These are phyloP conservation scores for Oreortyx pictus DNA, from an alignment of 2,797 vertebrate species.

Conservation along the genomic window DNA sequence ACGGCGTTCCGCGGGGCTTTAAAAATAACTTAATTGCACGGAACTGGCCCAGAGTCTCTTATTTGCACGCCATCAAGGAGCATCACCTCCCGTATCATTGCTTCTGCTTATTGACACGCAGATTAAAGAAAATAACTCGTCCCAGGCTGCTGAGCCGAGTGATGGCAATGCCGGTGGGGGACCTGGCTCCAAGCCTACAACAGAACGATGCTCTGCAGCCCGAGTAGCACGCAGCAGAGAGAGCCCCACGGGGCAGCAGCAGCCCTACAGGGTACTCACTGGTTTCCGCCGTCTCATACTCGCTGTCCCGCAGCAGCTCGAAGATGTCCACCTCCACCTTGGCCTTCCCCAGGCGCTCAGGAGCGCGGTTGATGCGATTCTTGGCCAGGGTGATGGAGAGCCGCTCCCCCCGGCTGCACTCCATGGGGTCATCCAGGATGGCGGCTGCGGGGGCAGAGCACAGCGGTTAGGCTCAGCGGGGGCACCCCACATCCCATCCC, in stretches of 20 bases:
- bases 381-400: constrained; percentile 98
- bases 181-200: not conserved
- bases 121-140: constrained; percentile 2
- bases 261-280: constrained; percentile 83
- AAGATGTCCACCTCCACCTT: constrained; percentile 99
- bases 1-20: not conserved
- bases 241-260: not conserved
- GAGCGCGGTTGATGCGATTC: constrained; percentile 94
- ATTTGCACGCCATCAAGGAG: constrained; percentile 21
- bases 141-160: not conserved
- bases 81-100: not conserved
- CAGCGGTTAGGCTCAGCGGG: not conserved
- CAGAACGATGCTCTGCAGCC: not conserved
- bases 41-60: constrained; percentile 21
- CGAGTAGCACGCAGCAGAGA: accelerated
- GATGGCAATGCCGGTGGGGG: not conserved
- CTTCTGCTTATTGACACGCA: not conserved
- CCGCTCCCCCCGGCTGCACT: constrained; percentile 97
- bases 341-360: constrained; percentile 91
- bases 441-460: constrained; percentile 83
- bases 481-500: accelerated
- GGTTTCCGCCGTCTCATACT: constrained; percentile 98
- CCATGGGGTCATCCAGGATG: constrained; percentile 98
- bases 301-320: constrained; percentile 96
- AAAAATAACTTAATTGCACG: constrained; percentile 15